Conservation (phyloP, 2,888 invertebrate species). For the Mythimna albipuncta region DNA sequence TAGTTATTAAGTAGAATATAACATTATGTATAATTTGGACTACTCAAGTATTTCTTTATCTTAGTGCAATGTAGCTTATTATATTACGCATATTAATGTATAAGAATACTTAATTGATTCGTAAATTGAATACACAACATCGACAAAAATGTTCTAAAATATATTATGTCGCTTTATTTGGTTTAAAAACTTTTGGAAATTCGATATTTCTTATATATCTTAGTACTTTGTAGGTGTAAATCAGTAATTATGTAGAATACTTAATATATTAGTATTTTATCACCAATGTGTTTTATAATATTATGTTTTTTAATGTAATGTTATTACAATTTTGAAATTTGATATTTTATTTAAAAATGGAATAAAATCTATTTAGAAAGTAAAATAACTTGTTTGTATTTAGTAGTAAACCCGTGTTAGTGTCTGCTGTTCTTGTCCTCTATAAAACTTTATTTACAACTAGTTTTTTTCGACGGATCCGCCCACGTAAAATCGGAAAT, state of each 20-base stretch:
- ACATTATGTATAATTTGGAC: slow-evolving; percentile 26
- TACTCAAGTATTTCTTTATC: slow-evolving; percentile 45
- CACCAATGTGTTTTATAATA: slow-evolving; percentile 47
- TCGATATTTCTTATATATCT: slow-evolving; percentile 19
- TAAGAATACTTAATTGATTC: slow-evolving; percentile 14
- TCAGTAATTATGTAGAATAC: slow-evolving; percentile 45
- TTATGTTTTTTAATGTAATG: slow-evolving; percentile 48
- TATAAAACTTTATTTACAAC: neutral
- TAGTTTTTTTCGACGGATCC: too few relatives aligned
- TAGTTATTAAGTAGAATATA: slow-evolving; percentile 33
- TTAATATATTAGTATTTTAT: slow-evolving; percentile 34
- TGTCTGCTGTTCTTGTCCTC: neutral
- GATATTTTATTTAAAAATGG: slow-evolving; percentile 49
- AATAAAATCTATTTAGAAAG: slow-evolving; percentile 48
- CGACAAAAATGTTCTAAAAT: slow-evolving; percentile 55
- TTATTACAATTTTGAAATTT: slow-evolving; percentile 53
- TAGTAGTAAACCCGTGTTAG: neutral
- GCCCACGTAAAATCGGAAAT: too few relatives aligned
- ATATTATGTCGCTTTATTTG: slow-evolving; percentile 17
- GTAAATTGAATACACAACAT: slow-evolving; percentile 32
- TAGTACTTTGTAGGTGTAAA: slow-evolving; percentile 29
- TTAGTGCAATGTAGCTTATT: slow-evolving; percentile 49
- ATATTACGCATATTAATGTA: slow-evolving; percentile 10
- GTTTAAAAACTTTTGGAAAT: slow-evolving; percentile 8
- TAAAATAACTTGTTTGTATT: slow-evolving; percentile 39